Conservation (phyloP, 2,113 vertebrate genomes). For the Rhinopomastus cyanomelas region DNA sequence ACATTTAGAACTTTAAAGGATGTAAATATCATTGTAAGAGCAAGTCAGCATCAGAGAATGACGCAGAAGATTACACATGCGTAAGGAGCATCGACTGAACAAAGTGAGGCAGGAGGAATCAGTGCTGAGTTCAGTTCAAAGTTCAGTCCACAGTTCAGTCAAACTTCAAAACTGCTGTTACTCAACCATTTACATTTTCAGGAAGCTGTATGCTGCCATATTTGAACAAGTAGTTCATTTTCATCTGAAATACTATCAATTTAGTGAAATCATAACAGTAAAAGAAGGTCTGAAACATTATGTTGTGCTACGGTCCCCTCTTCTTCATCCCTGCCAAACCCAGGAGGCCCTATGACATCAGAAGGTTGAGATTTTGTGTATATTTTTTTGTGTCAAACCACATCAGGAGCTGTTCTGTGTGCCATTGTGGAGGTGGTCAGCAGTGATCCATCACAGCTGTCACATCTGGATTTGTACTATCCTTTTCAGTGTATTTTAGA, state of each 20-base stretch:
- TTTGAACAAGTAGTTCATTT: background rate
- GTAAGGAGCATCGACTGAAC: background rate
- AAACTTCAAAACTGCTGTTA: background rate
- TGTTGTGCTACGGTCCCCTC: background rate
- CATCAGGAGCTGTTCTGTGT: background rate
- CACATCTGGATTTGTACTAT: background rate
- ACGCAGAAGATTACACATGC: background rate
- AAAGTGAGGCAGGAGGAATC: background rate
- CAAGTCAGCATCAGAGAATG: background rate
- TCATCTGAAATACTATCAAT: background rate
- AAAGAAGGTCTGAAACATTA: background rate
- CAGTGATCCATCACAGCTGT: slow-evolving; percentile 12
- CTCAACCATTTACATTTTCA: background rate
- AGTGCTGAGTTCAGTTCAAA: background rate
- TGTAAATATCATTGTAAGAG: background rate
- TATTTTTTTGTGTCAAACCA: background rate
- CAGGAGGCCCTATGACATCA: background rate
- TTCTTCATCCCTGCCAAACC: background rate
- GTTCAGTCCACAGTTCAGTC: background rate
- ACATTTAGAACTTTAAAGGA: background rate
- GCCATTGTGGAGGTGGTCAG: background rate
- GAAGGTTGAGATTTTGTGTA: background rate
- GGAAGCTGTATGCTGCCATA: background rate
- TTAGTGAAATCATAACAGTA: background rate
- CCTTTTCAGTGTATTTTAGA: slow-evolving; percentile 46